Evolutionary conservation across 2,113 vertebrate genomes (phyloP).

Genomic region (Tychaedon coryphoeus): DNA sequence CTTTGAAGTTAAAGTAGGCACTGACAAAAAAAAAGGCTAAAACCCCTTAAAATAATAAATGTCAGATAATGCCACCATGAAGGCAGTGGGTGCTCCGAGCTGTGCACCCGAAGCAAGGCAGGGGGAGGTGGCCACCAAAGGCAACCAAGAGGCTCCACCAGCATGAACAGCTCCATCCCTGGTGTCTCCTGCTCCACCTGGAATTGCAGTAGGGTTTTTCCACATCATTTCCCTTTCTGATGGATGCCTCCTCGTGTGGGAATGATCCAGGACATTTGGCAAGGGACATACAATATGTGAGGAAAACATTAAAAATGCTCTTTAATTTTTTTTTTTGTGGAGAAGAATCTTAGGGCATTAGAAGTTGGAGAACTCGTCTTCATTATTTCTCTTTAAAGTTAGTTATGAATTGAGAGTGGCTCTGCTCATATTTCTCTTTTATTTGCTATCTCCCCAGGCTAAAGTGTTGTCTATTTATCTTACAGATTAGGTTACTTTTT

Average conservation of each 20-base stretch:
- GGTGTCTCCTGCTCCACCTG: neutral
- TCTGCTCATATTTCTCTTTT: slow-evolving; percentile 66
- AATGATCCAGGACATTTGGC: neutral
- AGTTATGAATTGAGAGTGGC: slow-evolving; percentile 62
- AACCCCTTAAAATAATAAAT: neutral
- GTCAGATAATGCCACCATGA: neutral
- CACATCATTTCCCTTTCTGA: neutral
- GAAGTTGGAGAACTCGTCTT: slow-evolving; percentile 63
- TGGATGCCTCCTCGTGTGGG: neutral
- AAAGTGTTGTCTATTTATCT: slow-evolving; percentile 65
- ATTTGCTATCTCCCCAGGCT: slow-evolving; percentile 66
- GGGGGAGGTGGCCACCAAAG: rapidly evolving
- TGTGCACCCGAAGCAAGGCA: neutral
- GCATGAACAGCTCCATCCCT: neutral
- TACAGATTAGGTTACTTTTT: slow-evolving; percentile 68
- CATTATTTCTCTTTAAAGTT: slow-evolving; percentile 75
- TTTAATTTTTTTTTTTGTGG: neutral
- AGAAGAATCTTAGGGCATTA: slow-evolving; percentile 49
- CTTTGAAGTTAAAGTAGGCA: slow-evolving; percentile 11
- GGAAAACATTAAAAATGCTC: neutral
- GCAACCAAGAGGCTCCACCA: neutral
- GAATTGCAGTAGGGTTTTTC: neutral
- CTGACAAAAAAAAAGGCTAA: neutral
- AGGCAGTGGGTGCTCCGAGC: neutral
- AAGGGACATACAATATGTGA: neutral